Conservation (phyloP, 2,888 invertebrate species). For the Mythimna loreyi region DNA sequence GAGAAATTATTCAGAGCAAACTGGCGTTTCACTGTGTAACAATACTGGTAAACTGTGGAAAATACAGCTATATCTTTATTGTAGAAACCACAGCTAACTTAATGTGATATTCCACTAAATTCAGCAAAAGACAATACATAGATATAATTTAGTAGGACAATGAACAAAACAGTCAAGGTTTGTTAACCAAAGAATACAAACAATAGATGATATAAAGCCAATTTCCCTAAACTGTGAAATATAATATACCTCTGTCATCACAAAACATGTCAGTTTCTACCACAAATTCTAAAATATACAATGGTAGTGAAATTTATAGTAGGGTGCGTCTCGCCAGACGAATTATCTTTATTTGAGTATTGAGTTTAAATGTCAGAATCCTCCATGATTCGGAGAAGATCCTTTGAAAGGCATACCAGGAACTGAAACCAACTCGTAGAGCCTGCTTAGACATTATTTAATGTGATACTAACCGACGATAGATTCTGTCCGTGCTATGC, state of each 20-base stretch:
- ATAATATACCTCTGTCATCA: conserved; percentile 12
- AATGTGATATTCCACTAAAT: background rate
- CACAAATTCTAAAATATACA: conserved; percentile 27
- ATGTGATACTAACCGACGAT: no score
- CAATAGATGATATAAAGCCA: conserved; percentile 11
- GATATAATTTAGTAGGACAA: background rate
- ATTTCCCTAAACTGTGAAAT: conserved; percentile 19
- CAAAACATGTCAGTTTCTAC: conserved; percentile 16
- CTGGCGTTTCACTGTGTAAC: background rate
- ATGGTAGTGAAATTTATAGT: conserved; percentile 13
- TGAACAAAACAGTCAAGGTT: background rate
- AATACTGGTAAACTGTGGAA: no score
- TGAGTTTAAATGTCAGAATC: no score
- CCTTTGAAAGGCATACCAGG: no score
- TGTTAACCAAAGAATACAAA: background rate
- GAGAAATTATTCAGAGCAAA: background rate
- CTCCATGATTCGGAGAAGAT: no score
- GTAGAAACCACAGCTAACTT: background rate
- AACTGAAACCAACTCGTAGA: no score
- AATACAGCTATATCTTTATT: background rate
- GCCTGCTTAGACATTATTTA: no score
- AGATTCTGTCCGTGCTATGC: no score
- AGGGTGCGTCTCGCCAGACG: background rate
- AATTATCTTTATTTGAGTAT: background rate
- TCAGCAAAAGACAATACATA: background rate